These are phyloP conservation scores for Cheirogaleus medius DNA, from an alignment of 2,113 vertebrate species.

Conservation along the genomic window DNA sequence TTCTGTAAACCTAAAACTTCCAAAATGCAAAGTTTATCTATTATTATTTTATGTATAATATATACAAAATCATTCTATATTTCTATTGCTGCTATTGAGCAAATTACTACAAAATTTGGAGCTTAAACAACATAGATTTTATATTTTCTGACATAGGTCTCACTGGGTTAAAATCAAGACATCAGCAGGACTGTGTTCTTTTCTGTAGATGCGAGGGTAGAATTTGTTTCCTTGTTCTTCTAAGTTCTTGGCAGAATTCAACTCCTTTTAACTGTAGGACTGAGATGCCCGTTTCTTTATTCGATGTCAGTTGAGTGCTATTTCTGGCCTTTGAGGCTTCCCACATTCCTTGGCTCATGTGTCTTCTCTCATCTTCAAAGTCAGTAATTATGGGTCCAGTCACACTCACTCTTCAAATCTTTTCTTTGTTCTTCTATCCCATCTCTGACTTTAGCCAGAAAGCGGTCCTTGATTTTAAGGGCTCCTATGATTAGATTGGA, in stretches of 20 bases:
- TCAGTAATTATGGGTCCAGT: not conserved
- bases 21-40: not conserved
- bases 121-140: not conserved
- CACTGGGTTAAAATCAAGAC: not conserved
- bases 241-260: not conserved
- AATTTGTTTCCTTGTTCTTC: not conserved
- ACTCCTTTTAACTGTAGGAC: not conserved
- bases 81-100: not conserved
- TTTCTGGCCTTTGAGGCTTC: too few species aligned
- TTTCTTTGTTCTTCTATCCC: not conserved
- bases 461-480: not conserved
- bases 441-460: not conserved
- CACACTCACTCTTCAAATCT: not conserved
- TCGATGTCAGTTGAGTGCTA: not conserved
- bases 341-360: not conserved
- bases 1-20: not conserved
- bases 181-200: not conserved
- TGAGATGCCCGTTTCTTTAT: not conserved
- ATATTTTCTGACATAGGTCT: not conserved
- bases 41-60: not conserved
- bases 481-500: not conserved
- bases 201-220: not conserved
- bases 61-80: not conserved
- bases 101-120: not conserved
- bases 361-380: not conserved